These are phyloP conservation scores for Brachionus angularis DNA, from an alignment of 1,140 invertebrate species.

Conservation along the genomic window DNA sequence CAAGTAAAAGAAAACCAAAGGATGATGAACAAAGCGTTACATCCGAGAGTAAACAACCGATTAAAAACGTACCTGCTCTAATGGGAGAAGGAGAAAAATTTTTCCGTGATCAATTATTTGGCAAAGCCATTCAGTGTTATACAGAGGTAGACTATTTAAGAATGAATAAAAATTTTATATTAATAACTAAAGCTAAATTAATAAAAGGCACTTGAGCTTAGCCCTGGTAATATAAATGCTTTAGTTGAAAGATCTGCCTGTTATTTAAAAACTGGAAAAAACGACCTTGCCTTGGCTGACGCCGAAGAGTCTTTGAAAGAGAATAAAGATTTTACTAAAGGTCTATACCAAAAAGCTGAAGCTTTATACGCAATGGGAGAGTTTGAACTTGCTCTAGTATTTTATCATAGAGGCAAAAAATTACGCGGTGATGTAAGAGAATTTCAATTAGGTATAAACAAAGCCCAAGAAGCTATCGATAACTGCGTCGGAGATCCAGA, in stretches of 20 bases:
- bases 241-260: conserved; percentile 82
- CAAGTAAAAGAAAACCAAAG: conserved; percentile 25
- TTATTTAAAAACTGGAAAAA: conserved; percentile 78
- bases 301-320: conserved; percentile 73
- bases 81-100: conserved; percentile 45
- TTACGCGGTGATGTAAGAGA: conserved; percentile 76
- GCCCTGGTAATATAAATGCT: conserved; percentile 75
- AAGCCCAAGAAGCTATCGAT: conserved; percentile 86
- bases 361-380: conserved; percentile 82
- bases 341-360: conserved; percentile 84
- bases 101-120: conserved; percentile 33
- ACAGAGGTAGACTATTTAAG: conserved; percentile 47
- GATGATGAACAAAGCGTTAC: conserved; percentile 44
- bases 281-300: conserved; percentile 74
- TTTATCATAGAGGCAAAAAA: conserved; percentile 77
- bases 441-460: conserved; percentile 84
- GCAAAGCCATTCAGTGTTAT: conserved; percentile 48
- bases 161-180: conserved; percentile 43
- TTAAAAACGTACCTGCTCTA: conserved; percentile 41
- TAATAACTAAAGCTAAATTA: conserved; percentile 63
- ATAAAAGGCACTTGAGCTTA: conserved; percentile 66
- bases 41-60: conserved; percentile 31
- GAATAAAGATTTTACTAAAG: conserved; percentile 72
- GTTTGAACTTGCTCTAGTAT: conserved; percentile 86
- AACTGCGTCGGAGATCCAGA: conserved; percentile 72